phyloP scores from a whole-genome alignment of 2,888 invertebrate genomes.

The Acanthococcus lagerstroemiae region DNA sequence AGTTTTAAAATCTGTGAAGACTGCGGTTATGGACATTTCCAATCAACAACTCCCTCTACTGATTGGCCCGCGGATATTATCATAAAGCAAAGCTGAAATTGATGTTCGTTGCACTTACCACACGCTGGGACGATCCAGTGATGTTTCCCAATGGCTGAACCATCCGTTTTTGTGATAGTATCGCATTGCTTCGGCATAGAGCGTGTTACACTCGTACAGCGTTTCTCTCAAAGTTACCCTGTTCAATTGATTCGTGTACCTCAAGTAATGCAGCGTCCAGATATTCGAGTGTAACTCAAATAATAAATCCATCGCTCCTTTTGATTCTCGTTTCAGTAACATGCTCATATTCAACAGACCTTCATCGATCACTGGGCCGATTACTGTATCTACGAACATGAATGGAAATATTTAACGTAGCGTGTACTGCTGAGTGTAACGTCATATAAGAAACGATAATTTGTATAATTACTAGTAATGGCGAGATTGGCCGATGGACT shows the following conservation, averaged over 20 bases:
- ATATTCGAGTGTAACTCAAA: slow-evolving; percentile 49
- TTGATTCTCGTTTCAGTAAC: slow-evolving; percentile 43
- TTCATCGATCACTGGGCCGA: slow-evolving; percentile 45
- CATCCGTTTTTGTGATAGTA: slow-evolving; percentile 40
- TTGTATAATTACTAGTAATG: slow-evolving; percentile 47
- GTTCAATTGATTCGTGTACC: slow-evolving; percentile 46
- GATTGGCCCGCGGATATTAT: too few relatives aligned
- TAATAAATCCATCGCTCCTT: slow-evolving; percentile 46
- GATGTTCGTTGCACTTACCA: slow-evolving; percentile 40
- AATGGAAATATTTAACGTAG: background rate
- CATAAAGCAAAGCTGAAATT: background rate
- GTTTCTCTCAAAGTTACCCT: slow-evolving; percentile 40
- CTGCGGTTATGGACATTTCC: too few relatives aligned
- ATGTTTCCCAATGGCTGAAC: slow-evolving; percentile 42
- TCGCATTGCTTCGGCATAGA: slow-evolving; percentile 41
- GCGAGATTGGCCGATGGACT: slow-evolving; percentile 45
- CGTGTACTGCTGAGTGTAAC: background rate
- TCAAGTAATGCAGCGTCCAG: slow-evolving; percentile 47
- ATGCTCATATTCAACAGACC: slow-evolving; percentile 39
- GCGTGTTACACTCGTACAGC: slow-evolving; percentile 41
- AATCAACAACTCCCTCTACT: too few relatives aligned
- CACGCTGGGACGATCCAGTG: slow-evolving; percentile 40
- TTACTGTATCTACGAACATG: slow-evolving; percentile 44
- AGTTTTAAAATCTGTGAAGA: too few relatives aligned
- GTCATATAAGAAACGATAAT: background rate